Evolutionary conservation across 2,888 invertebrate species (phyloP), one percentile per base, ranked within the genome.

Genomic region (Alentia gelatinosa): DNA sequence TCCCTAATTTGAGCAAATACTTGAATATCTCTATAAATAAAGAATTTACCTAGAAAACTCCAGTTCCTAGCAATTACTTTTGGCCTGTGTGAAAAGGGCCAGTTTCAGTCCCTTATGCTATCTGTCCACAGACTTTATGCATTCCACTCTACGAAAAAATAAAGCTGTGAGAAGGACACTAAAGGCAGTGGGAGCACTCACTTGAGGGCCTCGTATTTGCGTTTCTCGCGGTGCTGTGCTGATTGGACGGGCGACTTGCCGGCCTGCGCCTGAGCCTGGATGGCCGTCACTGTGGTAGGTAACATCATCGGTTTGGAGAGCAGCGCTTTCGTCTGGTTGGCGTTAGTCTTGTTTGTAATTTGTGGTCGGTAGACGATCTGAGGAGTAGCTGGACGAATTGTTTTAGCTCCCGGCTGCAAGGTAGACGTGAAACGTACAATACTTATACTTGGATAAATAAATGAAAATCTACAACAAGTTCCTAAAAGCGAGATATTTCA

Each of bases 251-350:
- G 39, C 26, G 86, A 50, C 47, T 42, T 42, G n/a, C 33, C 33
- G 83, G 83, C 83, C 19, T 84, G 90, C 40, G 47, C 40, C 47
- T 74, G 90, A 26, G 42, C 79, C 56, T 93, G 93, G 63, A 93
- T 91, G 79, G 93, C 96, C 94, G 15, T 96, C 95, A 96, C 63
- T 96, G 96, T 12, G 96, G 91, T 89, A 4, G 92, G 91, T 63
- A 95, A 40, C 75, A 83, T 30, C 83, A n/a, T 39, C 35, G 39
- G 79, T 33, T 86, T 90, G 68, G 42, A n/a, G 7, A 86, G 39
- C 30, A 74, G n/a, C 39, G 56, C 50, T 39, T 89, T 89, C 37
- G 50, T 89, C 63, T 89, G 89, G 12, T 42, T 86, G 1, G 30
- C 30, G 3, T 1, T n/a, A n/a, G 5, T 35, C 19, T 50, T 50